A percentile compares a stretch with the other conserved stretches of the same genome.
These are phyloP conservation scores for Lagopus muta DNA, from an alignment of 2,113 vertebrate genomes.

Conservation along the genomic window DNA sequence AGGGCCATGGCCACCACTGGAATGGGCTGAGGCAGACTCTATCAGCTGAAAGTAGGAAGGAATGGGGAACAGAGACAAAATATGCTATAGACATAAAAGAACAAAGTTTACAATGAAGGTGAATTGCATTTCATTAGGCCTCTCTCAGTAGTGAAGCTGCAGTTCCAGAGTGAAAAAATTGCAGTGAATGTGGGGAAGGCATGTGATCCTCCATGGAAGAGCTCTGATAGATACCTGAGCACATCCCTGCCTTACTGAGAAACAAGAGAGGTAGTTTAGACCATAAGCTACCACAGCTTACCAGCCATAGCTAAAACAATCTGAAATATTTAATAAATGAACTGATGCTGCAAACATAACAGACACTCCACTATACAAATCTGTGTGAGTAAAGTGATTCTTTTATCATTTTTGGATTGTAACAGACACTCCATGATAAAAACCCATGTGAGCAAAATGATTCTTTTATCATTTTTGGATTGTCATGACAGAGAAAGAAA, in stretches of 20 bases:
- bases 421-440: not conserved
- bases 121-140: not conserved
- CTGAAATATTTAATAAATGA: not conserved
- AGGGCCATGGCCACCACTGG: not conserved
- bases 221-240: not conserved
- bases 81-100: not conserved
- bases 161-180: not conserved
- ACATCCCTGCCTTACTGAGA: not conserved
- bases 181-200: not conserved
- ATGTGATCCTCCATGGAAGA: not conserved
- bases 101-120: not conserved
- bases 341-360: not conserved
- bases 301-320: not conserved
- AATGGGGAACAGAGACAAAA: not conserved
- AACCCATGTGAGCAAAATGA: not conserved
- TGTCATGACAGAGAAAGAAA: not conserved
- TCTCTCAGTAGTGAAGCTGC: not conserved
- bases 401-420: not conserved
- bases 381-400: not conserved
- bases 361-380: not conserved
- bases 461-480: not conserved
- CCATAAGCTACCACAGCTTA: not conserved
- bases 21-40: not conserved
- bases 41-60: not conserved
- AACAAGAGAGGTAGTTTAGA: not conserved